phyloP scores from a whole-genome alignment of 1,140 invertebrate genomes.

The Dendroctonus valens region DNA sequence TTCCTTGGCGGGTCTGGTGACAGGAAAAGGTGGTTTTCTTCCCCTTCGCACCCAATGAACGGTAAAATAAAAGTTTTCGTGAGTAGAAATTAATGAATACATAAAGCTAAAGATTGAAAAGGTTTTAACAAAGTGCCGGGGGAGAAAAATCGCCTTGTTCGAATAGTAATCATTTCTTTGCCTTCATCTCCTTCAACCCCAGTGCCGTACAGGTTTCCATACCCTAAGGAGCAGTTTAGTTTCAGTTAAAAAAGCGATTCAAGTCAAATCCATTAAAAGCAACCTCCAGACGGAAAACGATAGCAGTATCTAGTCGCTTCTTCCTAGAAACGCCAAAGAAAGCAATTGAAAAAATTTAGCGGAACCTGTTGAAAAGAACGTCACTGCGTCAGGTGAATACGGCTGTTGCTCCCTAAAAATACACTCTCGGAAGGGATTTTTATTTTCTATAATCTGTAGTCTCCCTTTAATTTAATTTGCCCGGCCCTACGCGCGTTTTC shows the following conservation, averaged over 20 bases:
- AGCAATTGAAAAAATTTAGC: too few species aligned
- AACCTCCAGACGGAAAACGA: too few species aligned
- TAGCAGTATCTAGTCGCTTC: too few species aligned
- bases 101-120: slow-evolving; percentile 32
- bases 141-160: slow-evolving; percentile 23
- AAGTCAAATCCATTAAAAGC: too few species aligned
- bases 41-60: slow-evolving; percentile 28
- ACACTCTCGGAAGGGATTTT: slow-evolving; percentile 18
- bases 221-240: too few species aligned
- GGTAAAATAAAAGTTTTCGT: slow-evolving; percentile 36
- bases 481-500: slow-evolving; percentile 20
- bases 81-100: slow-evolving; percentile 35
- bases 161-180: slow-evolving; percentile 25
- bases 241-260: background rate
- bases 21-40: slow-evolving; percentile 20
- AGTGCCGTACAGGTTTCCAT: background rate
- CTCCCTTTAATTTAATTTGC: slow-evolving; percentile 33
- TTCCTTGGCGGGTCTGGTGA: slow-evolving; percentile 13
- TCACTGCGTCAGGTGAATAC: slow-evolving; percentile 23
- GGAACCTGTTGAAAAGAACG: background rate
- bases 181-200: slow-evolving; percentile 4
- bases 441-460: slow-evolving; percentile 33
- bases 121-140: slow-evolving; percentile 24
- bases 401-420: slow-evolving; percentile 15
- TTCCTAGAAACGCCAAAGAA: too few species aligned